Evolutionary conservation across 2,888 invertebrate genomes (phyloP), one percentile per base, ranked within the genome.

Genomic region (Dinocampus coccinellae): DNA sequence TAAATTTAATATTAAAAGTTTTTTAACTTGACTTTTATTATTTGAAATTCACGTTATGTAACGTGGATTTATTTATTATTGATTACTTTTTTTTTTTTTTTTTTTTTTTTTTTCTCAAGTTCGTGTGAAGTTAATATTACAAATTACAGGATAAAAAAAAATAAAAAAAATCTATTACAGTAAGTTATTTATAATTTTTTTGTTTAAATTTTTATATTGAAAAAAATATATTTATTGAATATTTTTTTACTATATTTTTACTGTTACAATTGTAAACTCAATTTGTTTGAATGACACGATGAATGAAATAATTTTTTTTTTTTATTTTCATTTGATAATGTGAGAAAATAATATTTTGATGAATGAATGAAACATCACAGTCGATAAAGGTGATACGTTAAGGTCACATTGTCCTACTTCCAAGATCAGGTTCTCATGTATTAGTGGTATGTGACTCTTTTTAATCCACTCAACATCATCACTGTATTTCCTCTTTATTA

Each of bases 341-440:
- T 26, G 29, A 29, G n/a, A 29, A 26, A 61, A 61, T 16, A 22
- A 61, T 53, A 4, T 7, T 53, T 22, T 10, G 24, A 47, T 47
- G 33, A 60, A 60, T 33, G 33, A 11, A 20, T 33, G 36, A 60
- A 6, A 60, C 16, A 60, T 34, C 4, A 42, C n/a, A 24, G 13
- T 10, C 16, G n/a, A 52, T 16, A 64, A 42, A 57, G 20, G 26
- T 24, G 36, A 60, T 60, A 52, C 16, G 29, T 29, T 67, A 39
- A 66, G 61, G 61, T 71, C 66, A 67, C 55, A 22, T 61, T 71
- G 66, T 53, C 71, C 71, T 55, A 71, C 71, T 67, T 71, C 36
- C 39, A 62, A 71, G 62, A 71, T 71, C 71, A 71, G 71, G 71
- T 71, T 71, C 66, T 71, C 61, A 66, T 60, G 58, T 36, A 24